Percentiles rank a stretch among this genome's conserved stretches.
Conservation (phyloP, 2,113 vertebrate species). For the Microcebus griseorufus region DNA sequence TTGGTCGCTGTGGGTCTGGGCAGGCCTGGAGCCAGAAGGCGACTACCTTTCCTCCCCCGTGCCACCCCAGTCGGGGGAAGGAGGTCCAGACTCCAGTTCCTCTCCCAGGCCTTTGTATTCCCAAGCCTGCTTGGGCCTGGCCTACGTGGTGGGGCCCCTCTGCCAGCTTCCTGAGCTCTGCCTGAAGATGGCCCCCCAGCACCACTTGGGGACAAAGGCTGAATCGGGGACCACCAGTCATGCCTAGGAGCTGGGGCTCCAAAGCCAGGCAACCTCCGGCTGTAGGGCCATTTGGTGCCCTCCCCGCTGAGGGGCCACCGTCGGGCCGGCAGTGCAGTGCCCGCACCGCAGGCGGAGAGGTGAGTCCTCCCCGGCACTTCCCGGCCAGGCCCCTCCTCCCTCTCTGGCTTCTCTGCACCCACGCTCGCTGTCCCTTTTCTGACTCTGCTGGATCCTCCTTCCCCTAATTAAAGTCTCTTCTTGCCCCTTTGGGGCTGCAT, state of each 20-base stretch:
- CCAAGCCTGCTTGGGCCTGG: slow-evolving; percentile 20
- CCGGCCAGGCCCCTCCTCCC: neutral
- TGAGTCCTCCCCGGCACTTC: slow-evolving; percentile 25
- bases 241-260: neutral
- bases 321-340: slow-evolving; percentile 19
- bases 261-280: neutral
- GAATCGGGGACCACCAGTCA: neutral
- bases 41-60: slow-evolving; percentile 26
- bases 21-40: slow-evolving; percentile 77
- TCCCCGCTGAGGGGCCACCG: neutral
- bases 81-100: neutral
- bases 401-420: slow-evolving; percentile 70
- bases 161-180: slow-evolving; percentile 45
- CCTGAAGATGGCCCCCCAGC: neutral
- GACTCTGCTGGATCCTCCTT: slow-evolving; percentile 56
- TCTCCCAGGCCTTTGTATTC: neutral
- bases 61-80: slow-evolving; percentile 12
- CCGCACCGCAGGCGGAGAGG: slow-evolving; percentile 57
- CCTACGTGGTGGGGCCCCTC: neutral
- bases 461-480: slow-evolving; percentile 79
- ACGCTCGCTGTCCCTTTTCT: slow-evolving; percentile 70
- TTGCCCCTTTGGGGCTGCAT: slow-evolving; percentile 77
- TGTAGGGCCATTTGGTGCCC: neutral
- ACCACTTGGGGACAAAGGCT: slow-evolving; percentile 37
- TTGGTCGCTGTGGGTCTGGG: slow-evolving; percentile 78